phyloP scores from a whole-genome alignment of 2,888 invertebrate genomes.

The Operophtera brumata region DNA sequence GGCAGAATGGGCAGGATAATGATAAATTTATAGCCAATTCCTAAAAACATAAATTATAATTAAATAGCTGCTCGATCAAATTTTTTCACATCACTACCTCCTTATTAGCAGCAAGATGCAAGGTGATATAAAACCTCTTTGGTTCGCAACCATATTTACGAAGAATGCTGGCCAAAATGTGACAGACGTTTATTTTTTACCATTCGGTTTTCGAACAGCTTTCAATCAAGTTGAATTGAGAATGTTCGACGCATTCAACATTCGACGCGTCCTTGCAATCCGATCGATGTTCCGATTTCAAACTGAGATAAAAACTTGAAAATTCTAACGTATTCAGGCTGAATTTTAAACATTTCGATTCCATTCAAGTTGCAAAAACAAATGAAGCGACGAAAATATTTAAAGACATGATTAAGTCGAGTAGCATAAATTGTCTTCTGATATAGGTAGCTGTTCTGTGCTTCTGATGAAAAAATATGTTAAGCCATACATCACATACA shows the following conservation, averaged over 20 bases:
- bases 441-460: too few relatives aligned
- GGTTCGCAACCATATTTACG: conserved; percentile 41
- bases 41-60: not conserved
- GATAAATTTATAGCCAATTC: not conserved
- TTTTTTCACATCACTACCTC: conserved; percentile 40
- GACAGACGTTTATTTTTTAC: conserved; percentile 46
- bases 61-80: conserved; percentile 10
- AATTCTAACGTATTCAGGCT: conserved; percentile 32
- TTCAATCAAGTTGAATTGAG: conserved; percentile 53
- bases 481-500: too few relatives aligned
- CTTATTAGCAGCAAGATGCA: conserved; percentile 41
- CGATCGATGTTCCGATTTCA: conserved; percentile 32
- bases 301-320: conserved; percentile 29
- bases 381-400: conserved; percentile 9
- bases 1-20: not conserved
- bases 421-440: too few relatives aligned
- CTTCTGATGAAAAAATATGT: not conserved
- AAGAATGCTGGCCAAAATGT: conserved; percentile 46
- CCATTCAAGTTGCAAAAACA: conserved; percentile 17
- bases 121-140: conserved; percentile 49
- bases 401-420: conserved; percentile 19
- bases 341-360: conserved; percentile 30
- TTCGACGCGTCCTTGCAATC: conserved; percentile 36
- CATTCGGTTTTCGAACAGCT: conserved; percentile 47
- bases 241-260: conserved; percentile 36